Percentiles rank a stretch among this genome's conserved stretches.
Conservation (phyloP, 1,140 invertebrate genomes). For the Campoletis sonorensis region DNA sequence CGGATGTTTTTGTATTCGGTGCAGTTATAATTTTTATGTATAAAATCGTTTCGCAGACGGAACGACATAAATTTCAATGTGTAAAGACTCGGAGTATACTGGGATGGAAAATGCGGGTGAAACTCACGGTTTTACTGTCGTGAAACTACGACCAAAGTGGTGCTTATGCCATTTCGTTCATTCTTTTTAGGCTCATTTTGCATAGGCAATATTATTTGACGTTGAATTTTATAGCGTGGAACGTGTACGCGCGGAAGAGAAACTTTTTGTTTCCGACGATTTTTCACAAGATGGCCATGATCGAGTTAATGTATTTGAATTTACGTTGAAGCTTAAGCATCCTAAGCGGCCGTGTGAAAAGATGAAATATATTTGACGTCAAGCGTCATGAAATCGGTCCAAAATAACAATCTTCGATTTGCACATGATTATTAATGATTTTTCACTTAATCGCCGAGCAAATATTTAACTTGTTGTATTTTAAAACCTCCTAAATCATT, state of each 20-base stretch:
- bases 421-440: not conserved
- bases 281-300: not conserved
- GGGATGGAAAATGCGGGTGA: not conserved
- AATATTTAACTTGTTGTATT: not conserved
- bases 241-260: conserved; percentile 15
- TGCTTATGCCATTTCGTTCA: not conserved
- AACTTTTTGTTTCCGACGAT: not conserved
- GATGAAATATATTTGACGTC: not conserved
- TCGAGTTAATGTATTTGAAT: not conserved
- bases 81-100: too few relatives aligned
- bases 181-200: not conserved
- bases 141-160: not conserved
- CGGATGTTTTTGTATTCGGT: too few relatives aligned
- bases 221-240: conserved; percentile 27
- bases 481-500: not conserved
- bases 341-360: not conserved
- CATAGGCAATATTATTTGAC: not conserved
- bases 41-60: too few relatives aligned
- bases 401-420: not conserved
- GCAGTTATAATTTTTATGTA: too few relatives aligned
- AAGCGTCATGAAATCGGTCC: not conserved
- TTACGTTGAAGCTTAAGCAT: not conserved
- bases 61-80: too few relatives aligned
- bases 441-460: not conserved
- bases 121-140: conserved; percentile 24